Evolutionary conservation across 2,797 vertebrate species (phyloP).

Genomic region (Sebastes taczanowskii): DNA sequence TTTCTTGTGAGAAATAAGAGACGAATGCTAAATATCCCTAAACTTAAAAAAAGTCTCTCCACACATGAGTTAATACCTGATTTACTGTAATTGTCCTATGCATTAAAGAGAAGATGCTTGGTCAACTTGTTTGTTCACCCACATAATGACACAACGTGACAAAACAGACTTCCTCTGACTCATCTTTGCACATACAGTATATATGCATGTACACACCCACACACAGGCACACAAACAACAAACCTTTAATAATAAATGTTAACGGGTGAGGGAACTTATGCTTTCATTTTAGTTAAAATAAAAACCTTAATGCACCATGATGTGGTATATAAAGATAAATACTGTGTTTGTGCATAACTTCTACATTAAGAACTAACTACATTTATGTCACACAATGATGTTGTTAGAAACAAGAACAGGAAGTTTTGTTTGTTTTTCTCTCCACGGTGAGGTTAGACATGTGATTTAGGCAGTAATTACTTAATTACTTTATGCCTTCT

Average conservation of each 20-base stretch:
- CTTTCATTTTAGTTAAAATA: background rate
- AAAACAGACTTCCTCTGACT: constrained; percentile 35
- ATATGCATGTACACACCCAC: background rate
- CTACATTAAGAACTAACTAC: background rate
- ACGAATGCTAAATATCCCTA: background rate
- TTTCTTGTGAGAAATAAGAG: background rate
- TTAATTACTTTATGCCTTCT: constrained; percentile 22
- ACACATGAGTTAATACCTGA: background rate
- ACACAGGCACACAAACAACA: background rate
- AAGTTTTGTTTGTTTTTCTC: background rate
- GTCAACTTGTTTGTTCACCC: constrained; percentile 14
- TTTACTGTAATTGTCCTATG: background rate
- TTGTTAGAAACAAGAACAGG: background rate
- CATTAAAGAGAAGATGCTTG: background rate
- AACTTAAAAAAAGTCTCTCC: background rate
- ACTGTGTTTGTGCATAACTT: background rate
- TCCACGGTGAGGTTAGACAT: background rate
- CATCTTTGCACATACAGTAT: background rate
- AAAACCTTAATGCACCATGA: background rate
- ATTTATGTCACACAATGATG: background rate
- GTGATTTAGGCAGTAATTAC: background rate
- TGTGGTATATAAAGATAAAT: background rate
- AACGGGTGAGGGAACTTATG: background rate
- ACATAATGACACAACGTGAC: constrained; percentile 26
- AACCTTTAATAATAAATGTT: background rate